These are phyloP conservation scores for Chroicocephalus ridibundus DNA, from an alignment of 2,113 vertebrate species.

Conservation along the genomic window DNA sequence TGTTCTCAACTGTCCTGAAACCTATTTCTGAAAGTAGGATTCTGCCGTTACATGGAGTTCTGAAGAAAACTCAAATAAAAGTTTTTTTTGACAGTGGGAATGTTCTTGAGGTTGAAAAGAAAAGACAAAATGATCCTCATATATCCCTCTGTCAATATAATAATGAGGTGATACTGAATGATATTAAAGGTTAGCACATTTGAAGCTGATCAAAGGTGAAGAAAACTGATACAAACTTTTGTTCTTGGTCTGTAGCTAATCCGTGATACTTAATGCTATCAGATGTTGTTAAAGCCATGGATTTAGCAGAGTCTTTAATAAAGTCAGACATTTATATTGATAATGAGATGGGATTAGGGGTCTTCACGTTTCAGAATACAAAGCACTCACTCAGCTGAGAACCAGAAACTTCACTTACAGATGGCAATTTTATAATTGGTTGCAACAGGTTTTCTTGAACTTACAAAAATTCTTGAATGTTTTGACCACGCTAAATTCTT, in stretches of 20 bases:
- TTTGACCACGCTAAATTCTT: background rate
- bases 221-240: background rate
- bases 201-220: background rate
- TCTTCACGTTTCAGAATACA: background rate
- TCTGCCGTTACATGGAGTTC: background rate
- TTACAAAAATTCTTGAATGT: background rate
- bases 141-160: background rate
- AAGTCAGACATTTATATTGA: background rate
- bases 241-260: background rate
- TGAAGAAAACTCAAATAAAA: background rate
- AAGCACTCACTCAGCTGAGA: background rate
- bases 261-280: background rate
- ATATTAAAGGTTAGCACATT: background rate
- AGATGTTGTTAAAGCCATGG: background rate
- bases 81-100: background rate
- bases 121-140: background rate
- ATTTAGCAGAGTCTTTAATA: background rate
- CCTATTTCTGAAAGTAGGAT: background rate
- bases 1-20: background rate
- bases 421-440: background rate
- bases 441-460: background rate
- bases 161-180: background rate
- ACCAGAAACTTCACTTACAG: background rate
- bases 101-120: background rate
- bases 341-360: constrained; percentile 5